Evolutionary conservation across 2,888 invertebrate species (phyloP).

Genomic region (Orthosia cruda): DNA sequence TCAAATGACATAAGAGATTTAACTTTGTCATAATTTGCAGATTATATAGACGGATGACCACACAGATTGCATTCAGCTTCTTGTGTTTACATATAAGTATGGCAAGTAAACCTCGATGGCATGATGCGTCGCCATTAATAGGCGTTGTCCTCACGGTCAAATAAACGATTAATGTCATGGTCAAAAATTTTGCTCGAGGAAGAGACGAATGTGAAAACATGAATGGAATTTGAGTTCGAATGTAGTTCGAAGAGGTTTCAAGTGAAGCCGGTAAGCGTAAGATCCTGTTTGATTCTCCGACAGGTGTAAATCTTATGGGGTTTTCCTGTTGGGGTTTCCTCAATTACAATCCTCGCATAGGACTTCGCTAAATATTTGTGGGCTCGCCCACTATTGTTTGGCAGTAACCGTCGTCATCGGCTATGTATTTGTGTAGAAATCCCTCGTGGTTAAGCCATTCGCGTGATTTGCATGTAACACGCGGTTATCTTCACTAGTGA

Average conservation of each 20-base stretch:
- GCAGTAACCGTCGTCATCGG: slow-evolving; percentile 19
- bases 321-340: slow-evolving; percentile 30
- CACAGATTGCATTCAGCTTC: slow-evolving; percentile 48
- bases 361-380: slow-evolving; percentile 25
- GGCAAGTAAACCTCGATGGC: slow-evolving; percentile 50
- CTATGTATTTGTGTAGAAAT: slow-evolving; percentile 23
- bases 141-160: slow-evolving; percentile 61
- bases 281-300: slow-evolving; percentile 39
- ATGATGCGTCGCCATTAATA: slow-evolving; percentile 56
- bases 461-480: slow-evolving; percentile 7
- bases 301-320: neutral
- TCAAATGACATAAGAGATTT: slow-evolving; percentile 7
- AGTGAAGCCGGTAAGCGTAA: neutral
- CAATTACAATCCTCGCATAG: neutral
- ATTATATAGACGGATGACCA: slow-evolving; percentile 38
- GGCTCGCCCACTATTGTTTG: slow-evolving; percentile 33
- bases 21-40: slow-evolving; percentile 12
- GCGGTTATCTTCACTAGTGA: slow-evolving; percentile 14
- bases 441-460: slow-evolving; percentile 20
- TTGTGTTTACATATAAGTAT: slow-evolving; percentile 54
- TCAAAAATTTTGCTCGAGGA: slow-evolving; percentile 51
- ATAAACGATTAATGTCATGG: slow-evolving; percentile 67
- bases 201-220: slow-evolving; percentile 37
- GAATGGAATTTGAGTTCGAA: slow-evolving; percentile 15
- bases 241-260: neutral